Evolutionary conservation across 2,888 invertebrate genomes (phyloP).

Genomic region (Cataglyphis altisquamis): DNA sequence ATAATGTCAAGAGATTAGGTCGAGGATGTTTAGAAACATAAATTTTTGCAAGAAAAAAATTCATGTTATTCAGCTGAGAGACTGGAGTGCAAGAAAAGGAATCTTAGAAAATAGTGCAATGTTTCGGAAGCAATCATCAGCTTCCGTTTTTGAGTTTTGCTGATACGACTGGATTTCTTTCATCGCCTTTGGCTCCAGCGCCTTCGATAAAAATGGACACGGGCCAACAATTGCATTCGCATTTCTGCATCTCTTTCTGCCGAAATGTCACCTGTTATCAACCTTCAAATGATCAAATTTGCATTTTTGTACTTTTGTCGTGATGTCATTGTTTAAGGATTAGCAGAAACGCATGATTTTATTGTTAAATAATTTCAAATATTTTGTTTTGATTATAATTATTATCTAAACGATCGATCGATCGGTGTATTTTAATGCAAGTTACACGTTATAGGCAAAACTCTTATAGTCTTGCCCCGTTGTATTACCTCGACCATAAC

Average conservation of each 20-base stretch:
- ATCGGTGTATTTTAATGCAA: conserved; percentile 48
- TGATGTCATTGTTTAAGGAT: not conserved
- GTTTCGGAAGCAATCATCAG: conserved; percentile 76
- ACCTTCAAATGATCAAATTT: conserved; percentile 5
- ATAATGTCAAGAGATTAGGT: not conserved
- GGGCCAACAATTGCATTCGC: conserved; percentile 59
- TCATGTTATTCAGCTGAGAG: not conserved
- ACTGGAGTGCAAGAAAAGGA: conserved; percentile 47
- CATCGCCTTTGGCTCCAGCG: conserved; percentile 54
- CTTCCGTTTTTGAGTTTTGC: conserved; percentile 68
- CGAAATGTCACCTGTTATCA: conserved; percentile 8
- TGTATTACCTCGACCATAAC: conserved; percentile 63
- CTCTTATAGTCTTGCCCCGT: conserved; percentile 65
- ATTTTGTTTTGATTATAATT: not conserved
- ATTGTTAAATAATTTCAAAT: not conserved
- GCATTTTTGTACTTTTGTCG: not conserved
- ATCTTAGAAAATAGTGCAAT: conserved; percentile 70
- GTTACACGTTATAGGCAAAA: conserved; percentile 36
- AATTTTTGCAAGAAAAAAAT: conserved; percentile 6
- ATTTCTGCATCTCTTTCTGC: conserved; percentile 22
- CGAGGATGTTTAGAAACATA: not conserved
- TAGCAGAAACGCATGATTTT: not conserved
- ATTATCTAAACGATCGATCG: not conserved
- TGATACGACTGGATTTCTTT: conserved; percentile 68
- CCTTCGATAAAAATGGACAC: conserved; percentile 64